Evolutionary conservation across 2,797 vertebrate genomes (phyloP).

Genomic region (Furcifer pardalis): DNA sequence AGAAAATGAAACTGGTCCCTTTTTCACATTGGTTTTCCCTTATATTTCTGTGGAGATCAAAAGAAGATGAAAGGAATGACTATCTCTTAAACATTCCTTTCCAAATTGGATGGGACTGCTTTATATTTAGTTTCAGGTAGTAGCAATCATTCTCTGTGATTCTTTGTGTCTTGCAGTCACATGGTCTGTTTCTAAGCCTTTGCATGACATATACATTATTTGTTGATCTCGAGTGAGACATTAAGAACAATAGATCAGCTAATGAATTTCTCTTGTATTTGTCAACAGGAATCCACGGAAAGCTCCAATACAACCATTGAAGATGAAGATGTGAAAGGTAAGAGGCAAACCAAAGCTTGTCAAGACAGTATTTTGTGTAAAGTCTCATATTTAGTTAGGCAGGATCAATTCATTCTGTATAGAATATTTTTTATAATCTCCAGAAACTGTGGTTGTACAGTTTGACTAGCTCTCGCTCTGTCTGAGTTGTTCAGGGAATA

Average conservation of each 20-base stretch:
- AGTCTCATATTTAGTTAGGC: accelerated
- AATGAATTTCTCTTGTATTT: slow-evolving; percentile 48
- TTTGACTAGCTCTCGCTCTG: background rate
- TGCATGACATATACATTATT: slow-evolving; percentile 72
- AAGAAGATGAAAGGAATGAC: slow-evolving; percentile 44
- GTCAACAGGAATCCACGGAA: slow-evolving; percentile 92
- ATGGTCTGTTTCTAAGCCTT: slow-evolving; percentile 67
- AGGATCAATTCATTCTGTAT: background rate
- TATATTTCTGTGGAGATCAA: slow-evolving; percentile 43
- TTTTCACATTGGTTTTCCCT: slow-evolving; percentile 39
- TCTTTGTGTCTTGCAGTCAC: slow-evolving; percentile 70
- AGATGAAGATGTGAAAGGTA: slow-evolving; percentile 98
- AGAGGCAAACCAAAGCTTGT: slow-evolving; percentile 31
- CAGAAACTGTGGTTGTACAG: accelerated
- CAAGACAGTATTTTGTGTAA: background rate
- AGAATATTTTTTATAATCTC: background rate
- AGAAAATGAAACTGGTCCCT: slow-evolving; percentile 12
- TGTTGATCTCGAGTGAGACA: slow-evolving; percentile 20
- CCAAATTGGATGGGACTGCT: slow-evolving; percentile 39
- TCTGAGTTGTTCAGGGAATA: background rate
- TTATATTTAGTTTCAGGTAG: slow-evolving; percentile 54
- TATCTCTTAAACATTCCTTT: slow-evolving; percentile 45
- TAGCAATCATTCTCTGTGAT: slow-evolving; percentile 58
- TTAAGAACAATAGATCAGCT: background rate
- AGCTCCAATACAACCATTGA: slow-evolving; percentile 97